Conservation (phyloP, 2,113 vertebrate species). For the Recurvirostra avosetta region DNA sequence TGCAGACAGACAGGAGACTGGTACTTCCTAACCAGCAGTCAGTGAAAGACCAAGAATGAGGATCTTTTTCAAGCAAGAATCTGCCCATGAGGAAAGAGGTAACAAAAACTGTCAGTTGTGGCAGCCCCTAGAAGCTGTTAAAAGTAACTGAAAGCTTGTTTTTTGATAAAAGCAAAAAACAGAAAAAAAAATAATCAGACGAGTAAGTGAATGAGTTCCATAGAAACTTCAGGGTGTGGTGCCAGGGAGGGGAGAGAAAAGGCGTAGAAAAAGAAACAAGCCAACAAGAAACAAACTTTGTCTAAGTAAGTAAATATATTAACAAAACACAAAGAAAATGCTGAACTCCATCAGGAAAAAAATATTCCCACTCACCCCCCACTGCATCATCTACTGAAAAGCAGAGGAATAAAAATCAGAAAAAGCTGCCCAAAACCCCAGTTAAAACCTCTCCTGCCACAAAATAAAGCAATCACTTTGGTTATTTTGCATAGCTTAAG, state of each 20-base stretch:
- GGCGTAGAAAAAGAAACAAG: neutral
- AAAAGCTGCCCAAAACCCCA: neutral
- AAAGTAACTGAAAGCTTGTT: neutral
- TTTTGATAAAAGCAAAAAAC: neutral
- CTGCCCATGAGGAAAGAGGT: neutral
- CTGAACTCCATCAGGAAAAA: neutral
- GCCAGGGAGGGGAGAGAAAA: neutral
- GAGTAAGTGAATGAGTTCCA: neutral
- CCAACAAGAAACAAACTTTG: too few relatives aligned
- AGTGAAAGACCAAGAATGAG: neutral
- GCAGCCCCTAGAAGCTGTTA: neutral
- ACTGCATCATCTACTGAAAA: neutral
- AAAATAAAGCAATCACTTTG: neutral
- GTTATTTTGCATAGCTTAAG: neutral
- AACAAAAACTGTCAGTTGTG: neutral
- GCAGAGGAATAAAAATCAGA: neutral
- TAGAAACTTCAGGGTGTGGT: neutral
- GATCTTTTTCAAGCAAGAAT: neutral
- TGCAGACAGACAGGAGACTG: neutral
- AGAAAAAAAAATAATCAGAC: neutral
- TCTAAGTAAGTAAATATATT: neutral
- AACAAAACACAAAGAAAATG: neutral
- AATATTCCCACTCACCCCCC: neutral
- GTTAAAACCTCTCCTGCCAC: neutral
- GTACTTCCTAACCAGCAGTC: neutral